Evolutionary conservation across 2,888 invertebrate species (phyloP).

Genomic region (Dolichomitus sp.): DNA sequence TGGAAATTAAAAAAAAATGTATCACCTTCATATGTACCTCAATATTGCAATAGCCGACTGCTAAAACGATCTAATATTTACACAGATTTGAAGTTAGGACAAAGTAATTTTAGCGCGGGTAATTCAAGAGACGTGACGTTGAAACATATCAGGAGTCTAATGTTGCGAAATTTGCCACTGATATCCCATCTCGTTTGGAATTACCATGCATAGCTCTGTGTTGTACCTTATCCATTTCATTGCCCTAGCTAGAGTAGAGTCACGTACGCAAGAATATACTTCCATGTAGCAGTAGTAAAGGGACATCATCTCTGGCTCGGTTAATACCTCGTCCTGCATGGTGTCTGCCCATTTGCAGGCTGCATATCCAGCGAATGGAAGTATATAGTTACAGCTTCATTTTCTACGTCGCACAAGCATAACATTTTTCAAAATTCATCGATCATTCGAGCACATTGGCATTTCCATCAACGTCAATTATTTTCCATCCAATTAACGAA

Average conservation of each 20-base stretch:
- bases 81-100: neutral
- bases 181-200: neutral
- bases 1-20: too few relatives aligned
- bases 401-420: neutral
- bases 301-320: neutral
- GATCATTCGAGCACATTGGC: neutral
- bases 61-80: neutral
- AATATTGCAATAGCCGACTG: neutral
- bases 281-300: neutral
- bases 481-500: neutral
- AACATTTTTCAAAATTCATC: slow-evolving; percentile 11
- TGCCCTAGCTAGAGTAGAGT: slow-evolving; percentile 13
- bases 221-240: slow-evolving; percentile 20
- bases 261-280: slow-evolving; percentile 6
- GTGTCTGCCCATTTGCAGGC: neutral
- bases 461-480: neutral
- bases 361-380: neutral
- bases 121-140: neutral
- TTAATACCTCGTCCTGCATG: neutral
- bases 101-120: neutral
- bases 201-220: neutral
- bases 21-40: neutral
- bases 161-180: neutral
- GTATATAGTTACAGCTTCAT: neutral
- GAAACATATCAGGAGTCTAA: neutral